Evolutionary conservation across 2,888 invertebrate species (phyloP).

Genomic region (Oxycera nigricornis): DNA sequence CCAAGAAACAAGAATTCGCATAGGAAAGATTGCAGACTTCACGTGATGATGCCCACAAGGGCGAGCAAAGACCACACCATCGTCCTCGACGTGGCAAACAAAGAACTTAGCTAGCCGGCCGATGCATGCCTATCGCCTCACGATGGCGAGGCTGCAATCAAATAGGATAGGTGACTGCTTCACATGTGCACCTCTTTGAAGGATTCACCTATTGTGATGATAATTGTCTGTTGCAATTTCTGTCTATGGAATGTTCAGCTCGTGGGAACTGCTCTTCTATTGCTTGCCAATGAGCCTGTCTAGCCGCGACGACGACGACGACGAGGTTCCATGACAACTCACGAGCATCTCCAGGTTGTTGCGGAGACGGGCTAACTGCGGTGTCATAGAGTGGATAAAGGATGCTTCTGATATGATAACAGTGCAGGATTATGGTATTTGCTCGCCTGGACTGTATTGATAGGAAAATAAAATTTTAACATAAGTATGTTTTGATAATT

Average conservation of each 20-base stretch:
- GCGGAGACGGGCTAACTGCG: background rate
- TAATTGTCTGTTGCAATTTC: background rate
- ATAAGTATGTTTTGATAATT: too few species aligned
- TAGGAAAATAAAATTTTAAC: too few species aligned
- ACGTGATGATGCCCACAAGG: background rate
- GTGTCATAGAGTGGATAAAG: too few species aligned
- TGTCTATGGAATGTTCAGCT: background rate
- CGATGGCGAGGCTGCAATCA: background rate
- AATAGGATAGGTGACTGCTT: background rate
- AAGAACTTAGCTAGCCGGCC: background rate
- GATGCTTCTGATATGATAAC: too few species aligned
- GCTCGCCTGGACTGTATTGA: too few species aligned
- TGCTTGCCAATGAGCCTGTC: background rate
- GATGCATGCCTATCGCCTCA: background rate
- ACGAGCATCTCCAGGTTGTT: background rate
- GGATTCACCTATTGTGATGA: background rate
- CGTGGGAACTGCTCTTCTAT: constrained; percentile 5
- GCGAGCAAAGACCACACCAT: background rate
- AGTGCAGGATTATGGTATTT: too few species aligned
- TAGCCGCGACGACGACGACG: background rate
- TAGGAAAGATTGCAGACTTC: constrained; percentile 3
- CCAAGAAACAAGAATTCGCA: constrained; percentile 15
- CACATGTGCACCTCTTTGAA: background rate
- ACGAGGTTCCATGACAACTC: constrained; percentile 2
- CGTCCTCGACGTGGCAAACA: background rate